phyloP scores from a whole-genome alignment of 1,140 invertebrate species.

The Pinna nobilis region DNA sequence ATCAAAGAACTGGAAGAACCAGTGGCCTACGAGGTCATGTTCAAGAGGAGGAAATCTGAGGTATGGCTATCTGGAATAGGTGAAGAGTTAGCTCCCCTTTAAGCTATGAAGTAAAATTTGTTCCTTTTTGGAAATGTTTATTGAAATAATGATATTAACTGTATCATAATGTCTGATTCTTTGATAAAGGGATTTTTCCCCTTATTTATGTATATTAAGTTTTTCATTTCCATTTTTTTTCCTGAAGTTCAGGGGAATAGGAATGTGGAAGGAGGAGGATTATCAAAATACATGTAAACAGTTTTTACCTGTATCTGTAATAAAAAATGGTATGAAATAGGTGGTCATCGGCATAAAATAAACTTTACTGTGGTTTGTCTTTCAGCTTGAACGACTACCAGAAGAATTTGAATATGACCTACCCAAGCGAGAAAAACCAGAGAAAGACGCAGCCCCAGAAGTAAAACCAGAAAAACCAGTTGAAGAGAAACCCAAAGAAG shows the following conservation, averaged over 20 bases:
- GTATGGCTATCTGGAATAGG: neutral
- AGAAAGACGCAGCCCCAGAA: slow-evolving; percentile 48
- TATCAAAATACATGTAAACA: neutral
- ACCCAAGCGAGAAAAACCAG: slow-evolving; percentile 43
- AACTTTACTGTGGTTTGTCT: neutral
- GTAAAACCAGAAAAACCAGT: slow-evolving; percentile 48
- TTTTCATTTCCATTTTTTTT: no score
- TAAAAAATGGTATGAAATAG: neutral
- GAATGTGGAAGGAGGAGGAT: no score
- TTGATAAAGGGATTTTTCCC: no score
- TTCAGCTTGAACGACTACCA: slow-evolving; percentile 52
- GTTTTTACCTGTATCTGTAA: neutral
- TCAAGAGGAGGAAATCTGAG: slow-evolving; percentile 33
- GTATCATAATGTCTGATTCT: neutral
- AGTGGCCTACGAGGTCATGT: slow-evolving; percentile 47
- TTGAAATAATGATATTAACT: neutral
- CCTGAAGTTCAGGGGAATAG: no score
- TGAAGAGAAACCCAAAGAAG: slow-evolving; percentile 32
- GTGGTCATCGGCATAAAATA: neutral
- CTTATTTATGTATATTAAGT: no score
- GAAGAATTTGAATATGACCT: slow-evolving; percentile 36
- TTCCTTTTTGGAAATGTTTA: neutral
- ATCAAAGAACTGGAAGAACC: slow-evolving; percentile 53
- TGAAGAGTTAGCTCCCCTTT: no score
- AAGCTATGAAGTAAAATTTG: neutral